Percentiles rank a stretch among this genome's conserved stretches.
Conservation (phyloP, 2,888 invertebrate genomes). For the Phymatocera aterrima region DNA sequence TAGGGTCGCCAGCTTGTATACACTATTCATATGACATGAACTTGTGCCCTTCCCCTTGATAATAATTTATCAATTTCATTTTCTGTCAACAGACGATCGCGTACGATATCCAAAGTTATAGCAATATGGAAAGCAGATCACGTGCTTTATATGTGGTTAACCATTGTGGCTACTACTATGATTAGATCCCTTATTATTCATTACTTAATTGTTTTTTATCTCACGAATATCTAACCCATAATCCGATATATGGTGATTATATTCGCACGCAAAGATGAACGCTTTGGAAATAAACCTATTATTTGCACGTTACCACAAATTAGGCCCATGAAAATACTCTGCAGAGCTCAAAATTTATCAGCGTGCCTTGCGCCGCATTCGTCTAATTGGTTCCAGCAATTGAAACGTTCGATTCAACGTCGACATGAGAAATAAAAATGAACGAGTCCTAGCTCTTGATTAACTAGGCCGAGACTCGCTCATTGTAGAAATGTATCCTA, state of each 20-base stretch:
- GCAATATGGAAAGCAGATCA: too few species aligned
- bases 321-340: not conserved
- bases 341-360: not conserved
- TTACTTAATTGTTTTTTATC: not conserved
- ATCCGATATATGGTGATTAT: not conserved
- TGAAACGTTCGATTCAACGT: not conserved
- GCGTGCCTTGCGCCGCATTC: not conserved
- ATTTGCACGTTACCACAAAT: not conserved
- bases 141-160: too few species aligned
- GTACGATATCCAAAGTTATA: too few species aligned
- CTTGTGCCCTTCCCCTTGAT: too few species aligned
- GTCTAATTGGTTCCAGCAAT: not conserved
- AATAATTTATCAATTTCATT: too few species aligned
- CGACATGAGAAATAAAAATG: not conserved
- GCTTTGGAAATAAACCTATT: not conserved
- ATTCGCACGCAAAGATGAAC: not conserved
- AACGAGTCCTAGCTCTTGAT: not conserved
- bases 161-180: not conserved
- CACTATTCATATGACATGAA: too few species aligned
- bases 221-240: not conserved
- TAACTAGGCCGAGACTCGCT: not conserved
- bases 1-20: too few species aligned
- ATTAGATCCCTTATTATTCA: not conserved
- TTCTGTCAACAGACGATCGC: too few species aligned
- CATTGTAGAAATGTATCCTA: not conserved